A percentile compares a stretch with the other conserved stretches of the same genome.
Evolutionary conservation across 2,888 invertebrate genomes (phyloP).

Genomic region (Danaus chrysippus): DNA sequence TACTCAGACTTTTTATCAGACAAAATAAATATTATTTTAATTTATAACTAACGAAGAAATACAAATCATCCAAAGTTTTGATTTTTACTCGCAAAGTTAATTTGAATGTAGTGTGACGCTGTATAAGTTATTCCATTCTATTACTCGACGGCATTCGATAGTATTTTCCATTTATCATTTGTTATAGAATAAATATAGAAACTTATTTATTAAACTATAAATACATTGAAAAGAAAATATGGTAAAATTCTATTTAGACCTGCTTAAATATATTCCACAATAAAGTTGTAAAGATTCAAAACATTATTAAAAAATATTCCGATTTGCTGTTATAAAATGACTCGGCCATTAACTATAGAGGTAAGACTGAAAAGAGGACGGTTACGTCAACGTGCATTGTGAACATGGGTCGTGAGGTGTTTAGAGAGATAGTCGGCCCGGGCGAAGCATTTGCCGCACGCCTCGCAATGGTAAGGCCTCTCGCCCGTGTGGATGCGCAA

Average conservation of each 20-base stretch:
- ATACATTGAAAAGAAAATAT: slow-evolving; percentile 66
- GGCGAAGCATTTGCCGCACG: slow-evolving; percentile 95
- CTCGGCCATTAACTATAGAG: slow-evolving; percentile 53
- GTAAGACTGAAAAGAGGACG: slow-evolving; percentile 53
- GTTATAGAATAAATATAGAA: slow-evolving; percentile 59
- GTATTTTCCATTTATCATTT: slow-evolving; percentile 36
- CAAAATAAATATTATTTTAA: slow-evolving; percentile 17
- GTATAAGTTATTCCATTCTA: slow-evolving; percentile 39
- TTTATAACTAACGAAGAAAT: slow-evolving; percentile 12
- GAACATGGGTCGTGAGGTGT: slow-evolving; percentile 94
- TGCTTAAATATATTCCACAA: slow-evolving; percentile 58
- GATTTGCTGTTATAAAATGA: slow-evolving; percentile 65
- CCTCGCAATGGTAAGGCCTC: slow-evolving; percentile 93
- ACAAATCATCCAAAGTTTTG: slow-evolving; percentile 15
- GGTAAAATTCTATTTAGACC: slow-evolving; percentile 70
- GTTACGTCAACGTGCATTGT: slow-evolving; percentile 81
- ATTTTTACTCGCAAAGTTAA: slow-evolving; percentile 12
- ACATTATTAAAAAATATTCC: slow-evolving; percentile 76
- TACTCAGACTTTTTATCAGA: slow-evolving; percentile 29
- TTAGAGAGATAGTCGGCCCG: slow-evolving; percentile 94
- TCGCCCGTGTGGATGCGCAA: slow-evolving; percentile 93
- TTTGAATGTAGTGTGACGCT: slow-evolving; percentile 39
- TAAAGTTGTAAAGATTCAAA: slow-evolving; percentile 69
- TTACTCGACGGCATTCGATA: slow-evolving; percentile 45
- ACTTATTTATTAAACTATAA: slow-evolving; percentile 65